A percentile compares a stretch with the other conserved stretches of the same genome.
Evolutionary conservation across 2,888 invertebrate genomes (phyloP).

Genomic region (Xylocampa areola): DNA sequence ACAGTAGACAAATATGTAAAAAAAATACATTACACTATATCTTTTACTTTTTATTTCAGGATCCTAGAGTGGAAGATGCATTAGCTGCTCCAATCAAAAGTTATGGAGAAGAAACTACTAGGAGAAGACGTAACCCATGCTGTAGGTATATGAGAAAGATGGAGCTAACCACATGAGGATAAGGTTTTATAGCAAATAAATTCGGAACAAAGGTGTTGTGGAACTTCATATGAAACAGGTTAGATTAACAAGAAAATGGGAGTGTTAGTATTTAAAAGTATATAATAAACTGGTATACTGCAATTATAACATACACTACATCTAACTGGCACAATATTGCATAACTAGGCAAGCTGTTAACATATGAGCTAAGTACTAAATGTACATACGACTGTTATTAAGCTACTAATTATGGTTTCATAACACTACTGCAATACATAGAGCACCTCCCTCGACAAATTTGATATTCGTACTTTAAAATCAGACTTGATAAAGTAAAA

Average conservation of each 20-base stretch:
- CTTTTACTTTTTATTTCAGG: constrained; percentile 74
- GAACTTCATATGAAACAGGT: constrained; percentile 96
- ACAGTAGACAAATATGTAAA: no score
- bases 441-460: no score
- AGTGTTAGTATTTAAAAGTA: no score
- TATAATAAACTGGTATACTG: constrained; percentile 8
- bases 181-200: constrained; percentile 97
- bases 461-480: no score
- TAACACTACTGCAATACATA: constrained; percentile 19
- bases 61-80: constrained; percentile 94
- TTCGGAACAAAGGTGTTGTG: constrained; percentile 94
- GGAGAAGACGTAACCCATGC: constrained; percentile 95
- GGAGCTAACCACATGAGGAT: constrained; percentile 95
- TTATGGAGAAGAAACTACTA: constrained; percentile 95
- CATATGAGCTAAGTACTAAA: constrained; percentile 23
- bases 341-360: constrained; percentile 26
- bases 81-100: constrained; percentile 97
- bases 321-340: constrained; percentile 28
- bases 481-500: no score
- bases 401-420: constrained; percentile 34
- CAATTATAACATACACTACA: constrained; percentile 1
- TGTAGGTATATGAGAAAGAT: constrained; percentile 92
- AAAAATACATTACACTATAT: no score
- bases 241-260: no score
- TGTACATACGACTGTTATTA: constrained; percentile 25